Evolutionary conservation across 2,797 vertebrate species (phyloP).

Genomic region (Scleropages formosus): DNA sequence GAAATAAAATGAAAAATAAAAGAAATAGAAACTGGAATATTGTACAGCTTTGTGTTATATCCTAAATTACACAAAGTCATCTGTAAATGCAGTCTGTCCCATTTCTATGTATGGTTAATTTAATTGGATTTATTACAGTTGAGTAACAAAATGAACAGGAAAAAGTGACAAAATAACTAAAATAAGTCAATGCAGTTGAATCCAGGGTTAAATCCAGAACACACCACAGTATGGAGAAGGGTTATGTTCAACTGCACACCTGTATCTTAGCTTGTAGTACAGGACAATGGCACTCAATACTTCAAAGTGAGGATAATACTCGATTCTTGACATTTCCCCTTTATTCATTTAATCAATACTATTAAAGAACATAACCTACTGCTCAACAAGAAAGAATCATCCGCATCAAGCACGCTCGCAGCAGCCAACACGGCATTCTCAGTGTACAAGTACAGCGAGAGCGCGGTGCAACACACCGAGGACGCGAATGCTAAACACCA

Average conservation of each 20-base stretch:
- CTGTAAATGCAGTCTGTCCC: constrained; percentile 47
- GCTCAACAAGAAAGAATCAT: not conserved
- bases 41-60: constrained; percentile 69
- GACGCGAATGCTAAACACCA: not conserved
- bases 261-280: not conserved
- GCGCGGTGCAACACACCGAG: not conserved
- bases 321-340: constrained; percentile 5
- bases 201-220: constrained; percentile 39
- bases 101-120: constrained; percentile 60
- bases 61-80: constrained; percentile 58
- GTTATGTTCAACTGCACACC: constrained; percentile 32
- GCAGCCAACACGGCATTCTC: not conserved
- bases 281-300: constrained; percentile 55
- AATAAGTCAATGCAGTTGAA: constrained; percentile 32
- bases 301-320: constrained; percentile 35
- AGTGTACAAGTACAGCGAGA: not conserved
- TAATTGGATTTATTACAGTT: constrained; percentile 39
- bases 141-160: constrained; percentile 43
- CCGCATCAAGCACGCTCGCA: not conserved
- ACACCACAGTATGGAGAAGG: constrained; percentile 10
- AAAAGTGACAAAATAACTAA: constrained; percentile 30
- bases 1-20: constrained; percentile 27
- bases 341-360: constrained; percentile 31
- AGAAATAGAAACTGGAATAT: constrained; percentile 54
- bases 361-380: constrained; percentile 1